phyloP scores from a whole-genome alignment of 2,113 vertebrate species.

The Heptranchias perlo region DNA sequence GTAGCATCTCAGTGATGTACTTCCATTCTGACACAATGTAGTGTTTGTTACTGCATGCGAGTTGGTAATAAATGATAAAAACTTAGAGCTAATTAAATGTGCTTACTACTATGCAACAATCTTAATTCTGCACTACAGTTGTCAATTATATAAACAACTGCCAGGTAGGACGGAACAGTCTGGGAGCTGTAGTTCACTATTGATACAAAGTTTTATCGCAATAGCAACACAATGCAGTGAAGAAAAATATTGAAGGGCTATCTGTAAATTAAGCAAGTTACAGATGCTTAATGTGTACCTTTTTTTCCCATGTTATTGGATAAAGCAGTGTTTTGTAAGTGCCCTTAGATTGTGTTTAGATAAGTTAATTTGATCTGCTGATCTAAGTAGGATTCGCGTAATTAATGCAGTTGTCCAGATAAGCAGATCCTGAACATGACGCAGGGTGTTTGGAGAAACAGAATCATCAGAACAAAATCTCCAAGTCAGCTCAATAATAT shows the following conservation, averaged over 20 bases:
- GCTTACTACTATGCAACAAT: background rate
- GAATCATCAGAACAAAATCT: background rate
- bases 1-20: no score
- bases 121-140: background rate
- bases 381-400: background rate
- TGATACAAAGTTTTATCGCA: background rate
- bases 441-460: background rate
- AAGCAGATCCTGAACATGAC: background rate
- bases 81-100: background rate
- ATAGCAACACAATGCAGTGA: background rate
- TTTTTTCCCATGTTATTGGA: background rate
- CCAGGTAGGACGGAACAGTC: background rate
- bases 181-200: background rate
- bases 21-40: no score
- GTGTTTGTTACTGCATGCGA: no score
- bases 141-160: background rate
- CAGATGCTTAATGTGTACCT: background rate
- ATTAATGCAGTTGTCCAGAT: background rate
- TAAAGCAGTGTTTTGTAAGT: background rate
- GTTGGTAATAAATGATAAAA: no score
- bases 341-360: background rate
- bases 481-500: background rate
- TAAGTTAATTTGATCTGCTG: background rate
- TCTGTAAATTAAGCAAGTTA: background rate
- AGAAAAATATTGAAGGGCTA: background rate